These are phyloP conservation scores for Gerosis bhagava DNA, from an alignment of 2,888 invertebrate genomes.

Conservation along the genomic window DNA sequence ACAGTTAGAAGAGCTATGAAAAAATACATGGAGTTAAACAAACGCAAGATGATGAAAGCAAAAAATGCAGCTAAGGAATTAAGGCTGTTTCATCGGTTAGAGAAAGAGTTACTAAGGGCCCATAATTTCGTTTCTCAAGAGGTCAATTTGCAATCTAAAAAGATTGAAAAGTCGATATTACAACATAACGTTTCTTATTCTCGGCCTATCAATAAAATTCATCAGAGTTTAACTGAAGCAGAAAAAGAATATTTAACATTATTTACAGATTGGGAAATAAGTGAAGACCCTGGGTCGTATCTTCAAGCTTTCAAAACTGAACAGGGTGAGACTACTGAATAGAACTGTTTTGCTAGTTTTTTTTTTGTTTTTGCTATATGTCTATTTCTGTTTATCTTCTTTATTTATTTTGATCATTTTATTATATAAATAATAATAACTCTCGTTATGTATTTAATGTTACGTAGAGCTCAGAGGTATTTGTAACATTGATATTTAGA, in stretches of 20 bases:
- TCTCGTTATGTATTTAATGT: no score
- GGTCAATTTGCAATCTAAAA: constrained; percentile 15
- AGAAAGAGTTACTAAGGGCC: constrained; percentile 65
- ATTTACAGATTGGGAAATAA: constrained; percentile 67
- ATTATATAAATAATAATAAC: no score
- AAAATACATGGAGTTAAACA: constrained; percentile 75
- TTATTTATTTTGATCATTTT: no score
- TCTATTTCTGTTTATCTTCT: no score
- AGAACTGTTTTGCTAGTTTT: not conserved
- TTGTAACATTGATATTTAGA: no score
- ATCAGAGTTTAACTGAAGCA: constrained; percentile 47
- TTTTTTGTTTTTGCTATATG: not conserved
- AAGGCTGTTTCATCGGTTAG: constrained; percentile 69
- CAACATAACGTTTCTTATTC: constrained; percentile 21
- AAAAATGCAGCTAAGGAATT: constrained; percentile 82
- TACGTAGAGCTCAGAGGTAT: no score
- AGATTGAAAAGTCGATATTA: constrained; percentile 1
- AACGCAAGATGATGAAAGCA: constrained; percentile 72
- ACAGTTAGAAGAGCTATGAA: constrained; percentile 76
- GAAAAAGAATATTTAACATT: constrained; percentile 61
- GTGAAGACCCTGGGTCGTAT: constrained; percentile 58
- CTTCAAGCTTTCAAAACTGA: constrained; percentile 1
- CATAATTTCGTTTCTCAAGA: constrained; percentile 46
- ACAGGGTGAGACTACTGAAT: not conserved
- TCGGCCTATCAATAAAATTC: constrained; percentile 28